Conservation (phyloP, 2,797 vertebrate species). For the Epinephelus malabaricus region DNA sequence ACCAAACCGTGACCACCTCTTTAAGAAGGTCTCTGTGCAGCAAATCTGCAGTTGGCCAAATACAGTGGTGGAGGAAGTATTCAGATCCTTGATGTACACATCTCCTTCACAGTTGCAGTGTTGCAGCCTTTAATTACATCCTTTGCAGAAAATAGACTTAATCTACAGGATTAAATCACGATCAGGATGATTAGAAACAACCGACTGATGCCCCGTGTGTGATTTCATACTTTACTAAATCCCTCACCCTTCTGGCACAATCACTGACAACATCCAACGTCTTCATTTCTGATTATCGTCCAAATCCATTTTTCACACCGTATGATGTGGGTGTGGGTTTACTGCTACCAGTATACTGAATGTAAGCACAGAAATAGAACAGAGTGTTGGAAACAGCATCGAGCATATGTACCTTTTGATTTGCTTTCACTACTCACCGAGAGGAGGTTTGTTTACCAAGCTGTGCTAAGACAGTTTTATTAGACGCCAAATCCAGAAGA, state of each 20-base stretch:
- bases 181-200: slow-evolving; percentile 34
- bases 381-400: slow-evolving; percentile 30
- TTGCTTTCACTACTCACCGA: slow-evolving; percentile 10
- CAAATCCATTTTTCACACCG: slow-evolving; percentile 41
- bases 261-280: slow-evolving; percentile 28
- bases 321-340: slow-evolving; percentile 35
- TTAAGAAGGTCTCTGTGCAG: no score
- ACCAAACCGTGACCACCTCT: no score
- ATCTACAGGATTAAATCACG: slow-evolving; percentile 4
- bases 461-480: slow-evolving; percentile 45
- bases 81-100: neutral
- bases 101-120: neutral
- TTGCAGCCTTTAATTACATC: neutral
- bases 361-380: slow-evolving; percentile 40
- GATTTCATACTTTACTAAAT: slow-evolving; percentile 42
- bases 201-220: slow-evolving; percentile 16
- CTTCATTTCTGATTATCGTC: slow-evolving; percentile 25
- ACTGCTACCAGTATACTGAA: slow-evolving; percentile 5
- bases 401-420: slow-evolving; percentile 15
- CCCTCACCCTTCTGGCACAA: slow-evolving; percentile 31
- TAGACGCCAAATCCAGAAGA: slow-evolving; percentile 27
- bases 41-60: neutral
- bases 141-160: neutral
- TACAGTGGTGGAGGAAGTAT: no score
- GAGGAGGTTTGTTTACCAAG: slow-evolving; percentile 18